phyloP scores from a whole-genome alignment of 2,888 invertebrate genomes.

The Himalopsyche kuldschensis region DNA sequence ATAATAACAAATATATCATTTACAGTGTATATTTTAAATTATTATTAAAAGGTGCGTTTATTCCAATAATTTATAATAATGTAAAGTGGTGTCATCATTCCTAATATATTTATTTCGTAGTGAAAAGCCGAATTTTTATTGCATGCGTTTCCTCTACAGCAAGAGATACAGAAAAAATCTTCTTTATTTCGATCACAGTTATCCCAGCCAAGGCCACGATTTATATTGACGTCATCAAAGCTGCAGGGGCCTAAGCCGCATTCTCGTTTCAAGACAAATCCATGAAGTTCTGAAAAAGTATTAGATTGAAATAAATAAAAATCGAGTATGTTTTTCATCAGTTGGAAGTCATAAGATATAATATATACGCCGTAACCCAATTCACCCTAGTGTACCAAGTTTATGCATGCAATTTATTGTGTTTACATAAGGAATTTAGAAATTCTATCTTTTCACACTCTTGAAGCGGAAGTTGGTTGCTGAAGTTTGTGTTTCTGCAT shows the following conservation, averaged over 20 bases:
- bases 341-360: too few relatives aligned
- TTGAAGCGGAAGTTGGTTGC: too few relatives aligned
- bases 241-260: slow-evolving; percentile 53
- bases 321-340: too few relatives aligned
- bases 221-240: slow-evolving; percentile 49
- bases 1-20: neutral
- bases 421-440: too few relatives aligned
- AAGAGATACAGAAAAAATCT: slow-evolving; percentile 51
- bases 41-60: neutral
- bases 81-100: neutral
- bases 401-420: too few relatives aligned
- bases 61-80: neutral
- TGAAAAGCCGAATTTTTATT: slow-evolving; percentile 44
- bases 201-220: slow-evolving; percentile 48
- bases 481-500: too few relatives aligned
- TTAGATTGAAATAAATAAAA: neutral
- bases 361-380: too few relatives aligned
- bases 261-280: slow-evolving; percentile 49
- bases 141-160: slow-evolving; percentile 51
- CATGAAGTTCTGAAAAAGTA: slow-evolving; percentile 46
- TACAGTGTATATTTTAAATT: neutral
- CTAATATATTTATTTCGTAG: neutral
- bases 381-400: too few relatives aligned
- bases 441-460: too few relatives aligned
- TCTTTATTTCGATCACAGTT: slow-evolving; percentile 49